Percentiles rank a stretch among this genome's conserved stretches.
These are phyloP conservation scores for Drepana falcataria DNA, from an alignment of 2,888 invertebrate species.

Conservation along the genomic window DNA sequence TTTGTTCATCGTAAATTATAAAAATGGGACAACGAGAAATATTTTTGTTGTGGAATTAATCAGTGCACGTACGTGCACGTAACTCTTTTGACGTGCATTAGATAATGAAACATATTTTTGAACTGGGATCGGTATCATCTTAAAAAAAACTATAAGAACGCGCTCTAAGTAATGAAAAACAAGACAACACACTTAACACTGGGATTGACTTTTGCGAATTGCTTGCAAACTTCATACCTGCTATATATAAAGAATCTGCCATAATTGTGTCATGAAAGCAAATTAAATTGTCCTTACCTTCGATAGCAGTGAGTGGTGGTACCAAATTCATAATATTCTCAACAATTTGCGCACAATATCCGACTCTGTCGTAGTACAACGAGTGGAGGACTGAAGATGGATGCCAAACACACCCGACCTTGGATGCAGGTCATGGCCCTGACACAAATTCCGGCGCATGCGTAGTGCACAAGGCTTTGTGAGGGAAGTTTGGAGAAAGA, in stretches of 20 bases:
- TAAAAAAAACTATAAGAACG: no score
- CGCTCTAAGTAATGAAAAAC: no score
- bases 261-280: background rate
- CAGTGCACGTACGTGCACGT: no score
- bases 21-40: no score
- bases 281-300: conserved; percentile 30
- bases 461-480: conserved; percentile 25
- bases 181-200: no score
- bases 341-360: conserved; percentile 4
- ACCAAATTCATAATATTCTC: conserved; percentile 41
- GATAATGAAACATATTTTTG: no score
- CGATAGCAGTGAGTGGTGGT: conserved; percentile 36
- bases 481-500: conserved; percentile 20
- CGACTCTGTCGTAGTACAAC: conserved; percentile 12
- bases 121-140: no score
- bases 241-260: background rate
- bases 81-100: no score
- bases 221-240: no score
- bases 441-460: conserved; percentile 64
- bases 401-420: conserved; percentile 67
- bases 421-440: conserved; percentile 62
- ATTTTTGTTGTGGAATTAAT: no score
- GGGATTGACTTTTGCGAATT: no score
- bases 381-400: conserved; percentile 18
- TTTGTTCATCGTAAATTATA: no score